Conservation (phyloP, 2,888 invertebrate genomes). For the Lithodes maja region DNA sequence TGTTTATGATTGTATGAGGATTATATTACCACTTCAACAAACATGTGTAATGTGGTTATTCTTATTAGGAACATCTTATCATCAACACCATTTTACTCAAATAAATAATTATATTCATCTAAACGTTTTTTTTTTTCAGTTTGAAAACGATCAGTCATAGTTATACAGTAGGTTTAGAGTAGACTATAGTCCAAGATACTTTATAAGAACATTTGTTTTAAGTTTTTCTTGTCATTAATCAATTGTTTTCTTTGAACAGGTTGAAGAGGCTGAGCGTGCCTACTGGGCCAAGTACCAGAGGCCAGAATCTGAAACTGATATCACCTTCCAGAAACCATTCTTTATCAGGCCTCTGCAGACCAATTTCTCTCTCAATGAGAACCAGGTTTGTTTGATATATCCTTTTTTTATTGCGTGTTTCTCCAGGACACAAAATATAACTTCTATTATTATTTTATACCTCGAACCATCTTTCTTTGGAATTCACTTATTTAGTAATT, state of each 20-base stretch:
- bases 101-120: too few relatives aligned
- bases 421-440: too few relatives aligned
- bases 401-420: not conserved
- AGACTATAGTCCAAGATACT: not conserved
- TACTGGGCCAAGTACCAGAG: constrained; percentile 69
- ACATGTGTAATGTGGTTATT: too few relatives aligned
- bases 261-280: constrained; percentile 69
- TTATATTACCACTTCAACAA: too few relatives aligned
- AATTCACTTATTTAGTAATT: too few relatives aligned
- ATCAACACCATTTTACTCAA: too few relatives aligned
- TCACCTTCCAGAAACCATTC: constrained; percentile 84
- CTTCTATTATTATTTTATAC: too few relatives aligned
- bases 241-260: constrained; percentile 33
- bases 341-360: constrained; percentile 89
- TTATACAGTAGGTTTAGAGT: not conserved
- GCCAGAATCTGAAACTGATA: constrained; percentile 62
- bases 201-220: not conserved
- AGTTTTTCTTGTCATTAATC: too few relatives aligned
- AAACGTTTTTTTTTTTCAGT: too few relatives aligned
- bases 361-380: constrained; percentile 87
- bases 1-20: too few relatives aligned
- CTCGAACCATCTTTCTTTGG: too few relatives aligned
- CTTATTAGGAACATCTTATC: too few relatives aligned
- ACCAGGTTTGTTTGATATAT: constrained; percentile 74
- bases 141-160: not conserved